Percentiles rank a stretch among this genome's conserved stretches.
phyloP scores from a whole-genome alignment of 2,888 invertebrate species.

The Megamerina dolium region DNA sequence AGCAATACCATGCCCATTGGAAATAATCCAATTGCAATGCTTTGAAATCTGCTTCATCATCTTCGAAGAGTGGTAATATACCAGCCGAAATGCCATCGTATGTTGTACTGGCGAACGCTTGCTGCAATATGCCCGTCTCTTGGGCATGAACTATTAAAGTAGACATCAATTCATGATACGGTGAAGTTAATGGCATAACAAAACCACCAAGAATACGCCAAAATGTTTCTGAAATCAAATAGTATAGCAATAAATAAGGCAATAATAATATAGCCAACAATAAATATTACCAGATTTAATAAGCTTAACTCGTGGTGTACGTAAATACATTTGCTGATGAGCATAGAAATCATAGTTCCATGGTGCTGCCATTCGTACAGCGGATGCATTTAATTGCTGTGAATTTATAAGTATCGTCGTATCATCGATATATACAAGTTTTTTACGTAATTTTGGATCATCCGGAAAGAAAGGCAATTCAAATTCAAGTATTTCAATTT shows the following conservation, averaged over 20 bases:
- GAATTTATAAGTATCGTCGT: background rate
- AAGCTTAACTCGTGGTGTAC: too few species aligned
- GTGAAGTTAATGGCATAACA: background rate
- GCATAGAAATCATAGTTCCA: constrained; percentile 13
- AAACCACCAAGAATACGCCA: background rate
- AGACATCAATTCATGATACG: background rate
- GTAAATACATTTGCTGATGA: constrained; percentile 11
- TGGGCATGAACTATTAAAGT: background rate
- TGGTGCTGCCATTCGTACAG: constrained; percentile 6
- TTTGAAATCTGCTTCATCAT: too few species aligned
- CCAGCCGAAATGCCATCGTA: background rate
- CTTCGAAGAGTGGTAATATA: background rate
- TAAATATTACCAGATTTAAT: too few species aligned
- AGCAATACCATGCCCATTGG: too few species aligned
- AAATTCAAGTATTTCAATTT: constrained; percentile 5
- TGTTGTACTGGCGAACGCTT: background rate
- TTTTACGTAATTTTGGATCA: constrained; percentile 1
- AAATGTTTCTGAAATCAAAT: too few species aligned
- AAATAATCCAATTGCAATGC: too few species aligned
- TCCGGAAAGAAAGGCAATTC: background rate
- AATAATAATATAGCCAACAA: too few species aligned
- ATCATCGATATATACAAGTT: constrained; percentile 3
- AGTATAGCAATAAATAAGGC: too few species aligned
- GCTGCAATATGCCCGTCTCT: background rate
- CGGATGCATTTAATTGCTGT: too few species aligned